phyloP scores from a whole-genome alignment of 2,797 vertebrate species.

The Sphaeramia orbicularis region DNA sequence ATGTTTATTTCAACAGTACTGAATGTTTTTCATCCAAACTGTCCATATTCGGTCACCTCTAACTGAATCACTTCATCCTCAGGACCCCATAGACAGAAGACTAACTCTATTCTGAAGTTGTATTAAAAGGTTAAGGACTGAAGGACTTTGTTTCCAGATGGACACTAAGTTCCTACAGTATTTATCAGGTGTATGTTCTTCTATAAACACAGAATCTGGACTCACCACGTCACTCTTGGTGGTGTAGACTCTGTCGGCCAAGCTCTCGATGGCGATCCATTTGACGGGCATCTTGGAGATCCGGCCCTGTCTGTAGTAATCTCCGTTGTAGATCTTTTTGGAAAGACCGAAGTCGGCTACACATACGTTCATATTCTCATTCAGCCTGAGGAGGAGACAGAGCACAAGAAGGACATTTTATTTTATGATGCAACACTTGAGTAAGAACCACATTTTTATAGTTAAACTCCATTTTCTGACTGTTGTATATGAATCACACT shows the following conservation, averaged over 20 bases:
- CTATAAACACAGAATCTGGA: constrained; percentile 3
- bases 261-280: constrained; percentile 95
- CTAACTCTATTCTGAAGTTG: too few species aligned
- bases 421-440: not conserved
- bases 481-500: too few species aligned
- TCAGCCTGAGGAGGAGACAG: constrained; percentile 83
- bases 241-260: constrained; percentile 94
- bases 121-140: too few species aligned
- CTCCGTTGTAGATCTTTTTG: constrained; percentile 95
- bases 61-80: too few species aligned
- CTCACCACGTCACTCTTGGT: constrained; percentile 94
- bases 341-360: constrained; percentile 95
- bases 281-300: constrained; percentile 97
- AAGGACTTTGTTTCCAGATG: not conserved
- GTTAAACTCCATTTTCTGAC: too few species aligned
- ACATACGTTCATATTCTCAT: constrained; percentile 94
- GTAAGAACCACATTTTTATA: too few species aligned
- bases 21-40: too few species aligned
- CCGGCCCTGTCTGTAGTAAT: constrained; percentile 94
- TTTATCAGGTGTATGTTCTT: too few species aligned
- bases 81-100: too few species aligned
- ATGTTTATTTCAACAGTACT: too few species aligned
- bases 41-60: too few species aligned
- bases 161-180: not conserved
- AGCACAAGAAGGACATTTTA: not conserved